Evolutionary conservation across 2,797 vertebrate genomes (phyloP).

Genomic region (Leptoclinus maculatus): DNA sequence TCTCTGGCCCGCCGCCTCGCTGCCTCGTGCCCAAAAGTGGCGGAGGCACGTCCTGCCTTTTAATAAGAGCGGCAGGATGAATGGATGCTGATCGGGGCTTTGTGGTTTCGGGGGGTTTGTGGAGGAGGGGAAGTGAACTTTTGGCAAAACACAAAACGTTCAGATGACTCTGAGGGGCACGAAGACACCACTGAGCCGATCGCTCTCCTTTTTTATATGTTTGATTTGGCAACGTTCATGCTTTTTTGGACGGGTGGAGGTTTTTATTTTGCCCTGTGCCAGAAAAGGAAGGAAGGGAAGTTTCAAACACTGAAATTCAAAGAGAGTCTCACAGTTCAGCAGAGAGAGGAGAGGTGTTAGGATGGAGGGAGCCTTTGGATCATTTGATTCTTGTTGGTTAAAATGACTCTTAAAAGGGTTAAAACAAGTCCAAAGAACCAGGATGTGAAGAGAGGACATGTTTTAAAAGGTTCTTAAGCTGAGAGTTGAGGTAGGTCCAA

Average conservation of each 20-base stretch:
- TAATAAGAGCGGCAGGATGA: slow-evolving; percentile 63
- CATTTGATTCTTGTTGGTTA: neutral
- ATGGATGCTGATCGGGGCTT: slow-evolving; percentile 20
- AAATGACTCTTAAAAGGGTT: neutral
- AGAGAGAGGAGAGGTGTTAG: slow-evolving; percentile 10
- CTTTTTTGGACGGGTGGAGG: neutral
- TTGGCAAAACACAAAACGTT: slow-evolving; percentile 59
- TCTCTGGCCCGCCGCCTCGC: slow-evolving; percentile 50
- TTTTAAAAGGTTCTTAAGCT: neutral
- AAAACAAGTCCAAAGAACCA: no score
- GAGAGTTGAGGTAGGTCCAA: neutral
- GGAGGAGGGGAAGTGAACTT: slow-evolving; percentile 22
- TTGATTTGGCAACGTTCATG: slow-evolving; percentile 46
- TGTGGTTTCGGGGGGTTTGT: neutral
- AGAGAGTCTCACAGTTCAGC: slow-evolving; percentile 29
- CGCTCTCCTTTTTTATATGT: slow-evolving; percentile 46
- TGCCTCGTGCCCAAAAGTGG: slow-evolving; percentile 57
- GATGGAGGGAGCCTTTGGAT: slow-evolving; percentile 1
- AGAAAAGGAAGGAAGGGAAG: slow-evolving; percentile 56
- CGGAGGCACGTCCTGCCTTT: slow-evolving; percentile 55
- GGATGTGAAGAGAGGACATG: neutral
- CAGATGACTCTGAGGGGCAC: slow-evolving; percentile 27
- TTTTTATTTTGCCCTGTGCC: slow-evolving; percentile 2
- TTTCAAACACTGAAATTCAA: slow-evolving; percentile 49
- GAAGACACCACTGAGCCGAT: slow-evolving; percentile 17